Conservation (phyloP, 2,797 vertebrate species). For the Pagetopsis macropterus region DNA sequence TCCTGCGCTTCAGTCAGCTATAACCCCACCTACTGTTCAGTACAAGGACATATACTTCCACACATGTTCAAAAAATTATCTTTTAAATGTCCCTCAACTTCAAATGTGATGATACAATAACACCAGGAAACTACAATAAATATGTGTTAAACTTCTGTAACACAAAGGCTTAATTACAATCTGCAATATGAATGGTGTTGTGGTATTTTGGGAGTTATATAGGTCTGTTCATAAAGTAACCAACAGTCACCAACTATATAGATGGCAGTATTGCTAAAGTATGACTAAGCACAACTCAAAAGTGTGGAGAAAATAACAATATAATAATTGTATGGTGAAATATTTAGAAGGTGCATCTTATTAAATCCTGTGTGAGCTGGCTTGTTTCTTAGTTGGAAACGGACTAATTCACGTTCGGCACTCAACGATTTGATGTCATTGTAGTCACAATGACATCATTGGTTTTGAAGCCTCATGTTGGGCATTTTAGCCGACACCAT, state of each 20-base stretch:
- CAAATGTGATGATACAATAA: neutral
- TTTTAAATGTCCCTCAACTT: neutral
- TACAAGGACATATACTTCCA: neutral
- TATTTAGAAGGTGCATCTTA: neutral
- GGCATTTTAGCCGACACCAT: too few relatives aligned
- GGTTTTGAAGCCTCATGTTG: too few relatives aligned
- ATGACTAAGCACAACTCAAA: neutral
- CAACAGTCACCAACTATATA: neutral
- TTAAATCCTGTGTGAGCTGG: neutral
- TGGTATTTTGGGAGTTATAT: neutral
- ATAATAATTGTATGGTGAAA: neutral
- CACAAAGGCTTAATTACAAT: neutral
- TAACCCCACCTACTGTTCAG: conserved; percentile 15
- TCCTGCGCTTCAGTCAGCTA: conserved; percentile 4
- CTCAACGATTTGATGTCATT: too few relatives aligned
- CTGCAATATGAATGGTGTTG: neutral
- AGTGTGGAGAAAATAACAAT: neutral
- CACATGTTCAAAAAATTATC: neutral
- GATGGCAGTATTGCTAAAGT: neutral
- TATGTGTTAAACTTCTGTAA: neutral
- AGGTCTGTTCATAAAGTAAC: neutral
- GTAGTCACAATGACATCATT: too few relatives aligned
- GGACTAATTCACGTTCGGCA: neutral
- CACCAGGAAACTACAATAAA: neutral
- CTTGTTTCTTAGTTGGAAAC: neutral